Percentiles rank a stretch among this genome's conserved stretches.
Conservation (phyloP, 2,113 vertebrate genomes). For the Hoplias malabaricus region DNA sequence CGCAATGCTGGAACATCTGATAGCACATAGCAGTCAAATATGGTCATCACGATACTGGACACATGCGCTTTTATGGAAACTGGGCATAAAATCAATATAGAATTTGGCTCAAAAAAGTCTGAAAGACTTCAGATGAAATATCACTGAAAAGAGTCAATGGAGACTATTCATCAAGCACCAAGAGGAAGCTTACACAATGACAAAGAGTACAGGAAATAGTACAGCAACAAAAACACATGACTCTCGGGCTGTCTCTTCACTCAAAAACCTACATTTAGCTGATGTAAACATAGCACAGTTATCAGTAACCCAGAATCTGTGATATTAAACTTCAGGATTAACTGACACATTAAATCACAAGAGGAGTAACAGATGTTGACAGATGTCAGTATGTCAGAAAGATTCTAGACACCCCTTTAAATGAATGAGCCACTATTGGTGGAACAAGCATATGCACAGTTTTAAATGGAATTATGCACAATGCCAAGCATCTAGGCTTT, state of each 20-base stretch:
- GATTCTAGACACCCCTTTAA: too few species aligned
- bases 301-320: too few species aligned
- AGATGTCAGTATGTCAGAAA: too few species aligned
- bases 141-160: background rate
- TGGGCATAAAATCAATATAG: background rate
- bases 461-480: too few species aligned
- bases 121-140: background rate
- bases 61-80: slow-evolving; percentile 20
- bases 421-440: too few species aligned
- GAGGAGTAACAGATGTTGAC: too few species aligned
- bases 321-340: too few species aligned
- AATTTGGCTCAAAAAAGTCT: background rate
- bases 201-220: slow-evolving; percentile 14
- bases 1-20: slow-evolving; percentile 52
- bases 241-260: background rate
- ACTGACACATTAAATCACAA: too few species aligned
- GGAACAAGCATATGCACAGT: too few species aligned
- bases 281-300: background rate
- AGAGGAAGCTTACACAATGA: background rate
- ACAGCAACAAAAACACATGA: background rate
- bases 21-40: slow-evolving; percentile 13
- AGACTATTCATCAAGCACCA: background rate
- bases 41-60: background rate
- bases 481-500: too few species aligned
- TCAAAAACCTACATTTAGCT: background rate